A percentile compares a stretch with the other conserved stretches of the same genome.
Conservation (phyloP, 2,113 vertebrate genomes). For the Lampris megalopsis region DNA sequence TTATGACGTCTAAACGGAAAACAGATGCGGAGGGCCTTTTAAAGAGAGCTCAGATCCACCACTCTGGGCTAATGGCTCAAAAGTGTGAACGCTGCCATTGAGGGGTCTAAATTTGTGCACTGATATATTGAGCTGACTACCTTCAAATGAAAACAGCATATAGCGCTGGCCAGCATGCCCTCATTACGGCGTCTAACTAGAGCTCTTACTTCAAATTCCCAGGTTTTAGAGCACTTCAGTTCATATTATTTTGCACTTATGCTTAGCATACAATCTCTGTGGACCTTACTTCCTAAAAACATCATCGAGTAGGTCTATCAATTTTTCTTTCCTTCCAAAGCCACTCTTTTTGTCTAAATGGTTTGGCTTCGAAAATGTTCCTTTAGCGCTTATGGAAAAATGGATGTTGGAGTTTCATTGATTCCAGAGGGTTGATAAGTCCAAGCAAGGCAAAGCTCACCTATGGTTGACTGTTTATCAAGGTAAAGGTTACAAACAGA, state of each 20-base stretch:
- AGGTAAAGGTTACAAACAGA: not conserved
- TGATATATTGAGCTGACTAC: constrained; percentile 19
- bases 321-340: not conserved
- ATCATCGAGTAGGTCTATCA: not conserved
- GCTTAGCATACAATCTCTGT: not conserved
- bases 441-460: not conserved
- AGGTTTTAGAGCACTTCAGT: not conserved
- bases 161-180: constrained; percentile 29
- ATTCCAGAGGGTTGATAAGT: not conserved
- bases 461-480: constrained; percentile 1
- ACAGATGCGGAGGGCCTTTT: constrained; percentile 64
- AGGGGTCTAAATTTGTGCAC: constrained; percentile 36
- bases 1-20: constrained; percentile 71
- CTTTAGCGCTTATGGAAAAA: not conserved
- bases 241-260: not conserved
- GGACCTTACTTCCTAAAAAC: too few species aligned
- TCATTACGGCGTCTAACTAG: constrained; percentile 33
- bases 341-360: not conserved
- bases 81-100: constrained; percentile 69
- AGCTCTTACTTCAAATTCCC: not conserved
- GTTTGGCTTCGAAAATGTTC: not conserved
- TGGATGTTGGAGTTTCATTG: not conserved
- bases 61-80: constrained; percentile 61
- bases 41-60: constrained; percentile 63
- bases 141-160: constrained; percentile 55